These are phyloP conservation scores for Procambarus clarkii DNA, from an alignment of 1,140 invertebrate genomes.

Conservation along the genomic window DNA sequence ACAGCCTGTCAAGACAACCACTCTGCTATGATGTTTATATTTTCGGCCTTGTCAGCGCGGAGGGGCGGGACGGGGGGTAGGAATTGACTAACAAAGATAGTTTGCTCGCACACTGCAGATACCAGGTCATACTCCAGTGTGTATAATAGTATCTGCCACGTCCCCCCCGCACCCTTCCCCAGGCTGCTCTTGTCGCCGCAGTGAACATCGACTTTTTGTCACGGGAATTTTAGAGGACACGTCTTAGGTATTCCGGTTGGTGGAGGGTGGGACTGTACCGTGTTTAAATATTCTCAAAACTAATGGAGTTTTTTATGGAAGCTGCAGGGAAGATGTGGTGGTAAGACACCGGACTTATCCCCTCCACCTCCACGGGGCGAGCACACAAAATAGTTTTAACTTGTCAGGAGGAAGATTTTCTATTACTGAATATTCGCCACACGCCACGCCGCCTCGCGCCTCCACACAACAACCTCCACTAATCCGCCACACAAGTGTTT, in stretches of 20 bases:
- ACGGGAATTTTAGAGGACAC: constrained; percentile 11
- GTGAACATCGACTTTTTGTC: constrained; percentile 55
- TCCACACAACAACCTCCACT: constrained; percentile 16
- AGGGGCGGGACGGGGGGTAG: too few relatives aligned
- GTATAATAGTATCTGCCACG: constrained; percentile 37
- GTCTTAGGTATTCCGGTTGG: constrained; percentile 21
- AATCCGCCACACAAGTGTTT: background rate
- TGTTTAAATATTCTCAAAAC: constrained; percentile 50
- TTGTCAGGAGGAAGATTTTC: constrained; percentile 4
- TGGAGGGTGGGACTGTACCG: constrained; percentile 34
- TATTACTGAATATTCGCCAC: constrained; percentile 25
- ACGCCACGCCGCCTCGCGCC: background rate
- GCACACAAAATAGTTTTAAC: background rate
- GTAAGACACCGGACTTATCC: too few relatives aligned
- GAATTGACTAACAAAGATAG: constrained; percentile 34
- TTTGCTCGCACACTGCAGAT: constrained; percentile 29
- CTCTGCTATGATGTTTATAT: constrained; percentile 28
- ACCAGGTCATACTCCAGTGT: constrained; percentile 31
- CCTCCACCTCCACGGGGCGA: too few relatives aligned
- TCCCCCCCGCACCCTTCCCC: too few relatives aligned
- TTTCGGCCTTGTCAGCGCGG: background rate
- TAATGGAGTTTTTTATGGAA: constrained; percentile 28
- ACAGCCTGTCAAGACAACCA: constrained; percentile 2
- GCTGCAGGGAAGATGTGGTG: too few relatives aligned
- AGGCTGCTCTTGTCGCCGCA: constrained; percentile 39